These are phyloP conservation scores for Crotalus tigris DNA, from an alignment of 2,113 vertebrate species.

Conservation along the genomic window DNA sequence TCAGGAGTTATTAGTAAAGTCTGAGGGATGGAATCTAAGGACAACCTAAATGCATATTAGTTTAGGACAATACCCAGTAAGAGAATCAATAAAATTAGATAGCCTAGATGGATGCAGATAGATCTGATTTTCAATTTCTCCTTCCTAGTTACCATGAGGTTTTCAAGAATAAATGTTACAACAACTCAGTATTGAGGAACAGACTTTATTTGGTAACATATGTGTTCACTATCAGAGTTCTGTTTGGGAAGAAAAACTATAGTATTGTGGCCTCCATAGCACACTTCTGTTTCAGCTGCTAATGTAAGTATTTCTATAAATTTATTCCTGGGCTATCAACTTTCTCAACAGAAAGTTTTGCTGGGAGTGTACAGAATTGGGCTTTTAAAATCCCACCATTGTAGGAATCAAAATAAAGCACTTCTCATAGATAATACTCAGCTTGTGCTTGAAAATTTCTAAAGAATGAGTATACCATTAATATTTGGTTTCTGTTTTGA, in stretches of 20 bases:
- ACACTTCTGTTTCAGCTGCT: background rate
- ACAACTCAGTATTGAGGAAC: background rate
- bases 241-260: background rate
- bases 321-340: background rate
- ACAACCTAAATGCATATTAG: background rate
- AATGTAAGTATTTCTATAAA: background rate
- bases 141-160: background rate
- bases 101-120: background rate
- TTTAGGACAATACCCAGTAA: background rate
- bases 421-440: background rate
- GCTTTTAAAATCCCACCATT: background rate
- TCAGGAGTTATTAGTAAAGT: too few relatives aligned
- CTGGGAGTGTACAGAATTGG: background rate
- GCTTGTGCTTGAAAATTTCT: background rate
- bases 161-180: background rate
- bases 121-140: background rate
- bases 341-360: background rate
- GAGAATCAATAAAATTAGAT: background rate
- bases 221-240: background rate
- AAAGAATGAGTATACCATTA: background rate
- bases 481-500: background rate
- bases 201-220: background rate
- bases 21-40: background rate
- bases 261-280: background rate
- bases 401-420: background rate